phyloP scores from a whole-genome alignment of 2,888 invertebrate genomes.

The Agrenia bidenticulata region DNA sequence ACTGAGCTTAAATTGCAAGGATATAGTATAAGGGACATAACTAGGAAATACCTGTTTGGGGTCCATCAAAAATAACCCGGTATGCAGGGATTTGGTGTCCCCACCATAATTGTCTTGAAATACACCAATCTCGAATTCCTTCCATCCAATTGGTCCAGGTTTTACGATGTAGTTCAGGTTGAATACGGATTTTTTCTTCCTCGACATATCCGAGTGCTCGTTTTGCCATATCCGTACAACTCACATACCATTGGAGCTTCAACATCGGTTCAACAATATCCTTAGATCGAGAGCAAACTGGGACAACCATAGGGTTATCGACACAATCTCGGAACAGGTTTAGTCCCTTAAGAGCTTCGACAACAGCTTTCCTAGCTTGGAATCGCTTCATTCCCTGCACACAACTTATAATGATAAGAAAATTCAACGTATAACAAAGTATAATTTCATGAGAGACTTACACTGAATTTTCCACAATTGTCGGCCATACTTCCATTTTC shows the following conservation, averaged over 20 bases:
- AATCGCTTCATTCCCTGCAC: slow-evolving; percentile 85
- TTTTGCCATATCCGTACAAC: slow-evolving; percentile 84
- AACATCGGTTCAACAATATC: slow-evolving; percentile 95
- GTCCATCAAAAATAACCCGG: slow-evolving; percentile 61
- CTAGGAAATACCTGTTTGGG: slow-evolving; percentile 13
- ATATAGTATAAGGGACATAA: too few species aligned
- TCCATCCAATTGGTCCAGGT: slow-evolving; percentile 97
- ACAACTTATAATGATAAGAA: too few species aligned
- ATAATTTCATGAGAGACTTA: slow-evolving; percentile 56
- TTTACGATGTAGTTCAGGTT: slow-evolving; percentile 86
- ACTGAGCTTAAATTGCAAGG: background rate
- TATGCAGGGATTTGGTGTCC: slow-evolving; percentile 98
- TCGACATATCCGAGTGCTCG: slow-evolving; percentile 78
- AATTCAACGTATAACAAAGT: background rate
- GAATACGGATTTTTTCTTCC: slow-evolving; percentile 78
- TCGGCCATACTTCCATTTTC: slow-evolving; percentile 84
- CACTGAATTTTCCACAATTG: slow-evolving; percentile 74
- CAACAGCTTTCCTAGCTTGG: slow-evolving; percentile 78
- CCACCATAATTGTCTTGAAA: slow-evolving; percentile 99
- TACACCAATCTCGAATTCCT: slow-evolving; percentile 97
- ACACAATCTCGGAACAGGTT: slow-evolving; percentile 75
- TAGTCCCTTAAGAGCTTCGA: slow-evolving; percentile 71
- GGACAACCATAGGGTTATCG: slow-evolving; percentile 95
- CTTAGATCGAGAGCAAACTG: slow-evolving; percentile 92
- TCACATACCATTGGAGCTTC: slow-evolving; percentile 97